A percentile compares a stretch with the other conserved stretches of the same genome.
Conservation (phyloP, 1,140 invertebrate genomes). For the Holcopasites calliopsidis region DNA sequence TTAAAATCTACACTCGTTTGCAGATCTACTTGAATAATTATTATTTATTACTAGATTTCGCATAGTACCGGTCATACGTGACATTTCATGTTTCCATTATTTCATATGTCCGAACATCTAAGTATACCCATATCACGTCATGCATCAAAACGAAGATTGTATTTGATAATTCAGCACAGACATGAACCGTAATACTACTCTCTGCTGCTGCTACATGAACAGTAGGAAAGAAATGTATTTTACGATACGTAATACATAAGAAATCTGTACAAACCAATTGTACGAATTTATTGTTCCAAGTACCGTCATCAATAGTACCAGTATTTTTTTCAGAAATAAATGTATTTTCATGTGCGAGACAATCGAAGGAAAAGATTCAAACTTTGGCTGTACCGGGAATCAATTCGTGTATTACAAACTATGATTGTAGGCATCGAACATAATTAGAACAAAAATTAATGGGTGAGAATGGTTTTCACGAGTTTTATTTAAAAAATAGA, state of each 20-base stretch:
- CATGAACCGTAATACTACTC: no score
- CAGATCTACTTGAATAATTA: neutral
- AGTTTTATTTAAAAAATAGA: slow-evolving; percentile 65
- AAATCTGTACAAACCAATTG: slow-evolving; percentile 12
- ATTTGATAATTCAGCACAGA: neutral
- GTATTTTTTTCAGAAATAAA: slow-evolving; percentile 10
- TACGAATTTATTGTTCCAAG: slow-evolving; percentile 37
- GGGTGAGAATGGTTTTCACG: slow-evolving; percentile 35
- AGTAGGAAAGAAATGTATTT: no score
- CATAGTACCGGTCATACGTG: neutral
- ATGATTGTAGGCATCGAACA: neutral
- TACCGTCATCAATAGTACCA: slow-evolving; percentile 44
- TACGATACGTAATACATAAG: no score
- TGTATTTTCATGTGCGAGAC: neutral
- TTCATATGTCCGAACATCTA: neutral
- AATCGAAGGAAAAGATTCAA: neutral
- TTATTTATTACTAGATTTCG: neutral
- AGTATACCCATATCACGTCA: neutral
- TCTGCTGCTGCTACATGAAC: no score
- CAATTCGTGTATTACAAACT: neutral
- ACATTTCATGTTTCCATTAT: neutral
- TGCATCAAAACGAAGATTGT: no score
- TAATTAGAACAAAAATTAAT: neutral
- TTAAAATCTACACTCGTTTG: neutral
- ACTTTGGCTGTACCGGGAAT: no score